Conservation (phyloP, 2,797 vertebrate genomes). For the Craterocephalus amniculus region DNA sequence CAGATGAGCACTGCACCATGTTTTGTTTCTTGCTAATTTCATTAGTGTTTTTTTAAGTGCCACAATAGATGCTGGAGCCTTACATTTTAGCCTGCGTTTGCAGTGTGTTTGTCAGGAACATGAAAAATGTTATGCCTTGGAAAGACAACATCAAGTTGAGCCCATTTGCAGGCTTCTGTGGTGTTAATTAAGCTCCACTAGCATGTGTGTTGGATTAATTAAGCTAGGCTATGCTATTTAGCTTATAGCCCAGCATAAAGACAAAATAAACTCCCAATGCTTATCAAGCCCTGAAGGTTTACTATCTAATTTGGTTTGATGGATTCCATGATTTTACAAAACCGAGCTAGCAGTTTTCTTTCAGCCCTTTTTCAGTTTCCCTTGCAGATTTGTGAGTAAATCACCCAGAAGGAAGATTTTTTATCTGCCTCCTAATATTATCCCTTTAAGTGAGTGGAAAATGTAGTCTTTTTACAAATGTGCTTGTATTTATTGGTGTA, state of each 20-base stretch:
- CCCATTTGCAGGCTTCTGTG: neutral
- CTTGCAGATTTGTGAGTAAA: neutral
- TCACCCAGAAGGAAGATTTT: neutral
- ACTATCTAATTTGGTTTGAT: constrained; percentile 1
- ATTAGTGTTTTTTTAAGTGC: constrained; percentile 40
- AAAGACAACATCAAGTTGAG: neutral
- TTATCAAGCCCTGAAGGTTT: constrained; percentile 7
- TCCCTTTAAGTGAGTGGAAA: neutral
- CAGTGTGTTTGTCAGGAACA: constrained; percentile 9
- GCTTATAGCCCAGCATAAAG: neutral
- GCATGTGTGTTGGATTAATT: neutral
- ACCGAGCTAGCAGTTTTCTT: neutral
- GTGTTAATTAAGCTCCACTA: neutral
- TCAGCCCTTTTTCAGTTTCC: neutral
- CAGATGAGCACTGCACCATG: constrained; percentile 54
- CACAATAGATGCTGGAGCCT: constrained; percentile 43
- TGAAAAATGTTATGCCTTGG: constrained; percentile 28
- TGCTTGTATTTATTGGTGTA: neutral
- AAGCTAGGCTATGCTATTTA: neutral
- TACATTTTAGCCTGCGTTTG: constrained; percentile 26
- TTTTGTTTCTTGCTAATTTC: constrained; percentile 64
- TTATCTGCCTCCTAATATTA: neutral
- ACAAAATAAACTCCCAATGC: constrained; percentile 5
- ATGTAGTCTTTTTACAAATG: neutral
- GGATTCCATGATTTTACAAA: neutral